A percentile compares a stretch with the other conserved stretches of the same genome.
phyloP scores from a whole-genome alignment of 2,888 invertebrate genomes.

The Drosophila infuscata region DNA sequence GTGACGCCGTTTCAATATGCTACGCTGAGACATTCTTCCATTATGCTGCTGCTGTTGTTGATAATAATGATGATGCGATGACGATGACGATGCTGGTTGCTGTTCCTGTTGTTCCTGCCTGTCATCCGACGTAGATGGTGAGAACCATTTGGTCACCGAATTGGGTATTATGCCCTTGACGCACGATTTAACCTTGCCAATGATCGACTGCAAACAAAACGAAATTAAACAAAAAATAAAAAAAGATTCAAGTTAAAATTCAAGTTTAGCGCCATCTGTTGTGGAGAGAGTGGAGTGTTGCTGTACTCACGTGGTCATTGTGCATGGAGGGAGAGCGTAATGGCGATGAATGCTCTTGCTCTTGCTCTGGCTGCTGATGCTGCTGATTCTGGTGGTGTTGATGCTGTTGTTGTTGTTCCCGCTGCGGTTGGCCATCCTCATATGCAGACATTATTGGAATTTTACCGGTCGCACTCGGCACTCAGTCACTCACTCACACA shows the following conservation, averaged over 20 bases:
- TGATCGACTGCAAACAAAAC: constrained; percentile 77
- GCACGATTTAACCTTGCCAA: constrained; percentile 83
- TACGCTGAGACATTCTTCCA: constrained; percentile 38
- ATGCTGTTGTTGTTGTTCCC: constrained; percentile 14
- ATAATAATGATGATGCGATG: constrained; percentile 2
- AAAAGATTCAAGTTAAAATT: neutral
- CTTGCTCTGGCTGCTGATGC: constrained; percentile 11
- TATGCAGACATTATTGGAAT: constrained; percentile 61
- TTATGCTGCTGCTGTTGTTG: constrained; percentile 43
- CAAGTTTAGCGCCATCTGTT: constrained; percentile 2
- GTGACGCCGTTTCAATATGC: constrained; percentile 77
- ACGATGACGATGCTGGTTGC: constrained; percentile 32
- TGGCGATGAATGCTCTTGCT: neutral
- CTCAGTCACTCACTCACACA: constrained; percentile 28
- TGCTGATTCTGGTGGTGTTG: constrained; percentile 4
- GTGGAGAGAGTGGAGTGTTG: neutral
- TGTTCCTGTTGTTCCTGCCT: neutral
- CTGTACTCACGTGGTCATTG: constrained; percentile 69
- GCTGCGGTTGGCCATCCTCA: constrained; percentile 58
- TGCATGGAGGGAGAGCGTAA: neutral
- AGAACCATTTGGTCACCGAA: constrained; percentile 84
- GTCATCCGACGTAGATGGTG: constrained; percentile 59
- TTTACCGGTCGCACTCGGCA: constrained; percentile 61
- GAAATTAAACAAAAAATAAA: neutral
- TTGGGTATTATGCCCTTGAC: constrained; percentile 83